A percentile compares a stretch with the other conserved stretches of the same genome.
phyloP scores from a whole-genome alignment of 1,140 invertebrate species.

The Andricus grossulariae region DNA sequence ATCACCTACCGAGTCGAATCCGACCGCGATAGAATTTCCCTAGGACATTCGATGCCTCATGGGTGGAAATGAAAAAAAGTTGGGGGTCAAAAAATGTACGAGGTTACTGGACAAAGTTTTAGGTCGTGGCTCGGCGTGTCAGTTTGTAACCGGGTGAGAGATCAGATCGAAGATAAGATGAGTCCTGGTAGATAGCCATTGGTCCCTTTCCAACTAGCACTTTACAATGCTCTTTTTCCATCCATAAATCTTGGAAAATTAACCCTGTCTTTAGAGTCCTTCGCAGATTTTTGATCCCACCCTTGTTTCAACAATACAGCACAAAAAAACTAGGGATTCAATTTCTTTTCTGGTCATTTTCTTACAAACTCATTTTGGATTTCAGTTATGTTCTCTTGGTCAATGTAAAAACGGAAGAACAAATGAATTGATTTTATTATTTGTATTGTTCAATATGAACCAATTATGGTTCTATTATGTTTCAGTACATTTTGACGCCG shows the following conservation, averaged over 20 bases:
- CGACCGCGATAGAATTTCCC: slow-evolving; percentile 7
- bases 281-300: no score
- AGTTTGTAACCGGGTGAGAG: slow-evolving; percentile 64
- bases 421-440: no score
- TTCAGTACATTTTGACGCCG: no score
- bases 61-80: slow-evolving; percentile 3
- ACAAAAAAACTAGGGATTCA: no score
- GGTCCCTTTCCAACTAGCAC: not conserved
- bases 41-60: not conserved
- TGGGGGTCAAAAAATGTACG: slow-evolving; percentile 31
- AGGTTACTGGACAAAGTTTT: slow-evolving; percentile 41
- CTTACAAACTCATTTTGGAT: no score
- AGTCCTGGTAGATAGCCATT: slow-evolving; percentile 64
- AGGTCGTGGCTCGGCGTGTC: slow-evolving; percentile 59
- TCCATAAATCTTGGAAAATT: not conserved
- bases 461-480: no score
- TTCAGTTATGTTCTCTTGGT: no score
- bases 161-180: slow-evolving; percentile 69
- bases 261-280: no score
- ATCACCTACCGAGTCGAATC: not conserved
- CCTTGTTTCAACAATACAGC: no score
- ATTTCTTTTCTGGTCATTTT: no score
- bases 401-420: no score
- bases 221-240: slow-evolving; percentile 24
- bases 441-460: no score